These are phyloP conservation scores for Geophilus truncorum DNA, from an alignment of 2,888 invertebrate species.

Conservation along the genomic window DNA sequence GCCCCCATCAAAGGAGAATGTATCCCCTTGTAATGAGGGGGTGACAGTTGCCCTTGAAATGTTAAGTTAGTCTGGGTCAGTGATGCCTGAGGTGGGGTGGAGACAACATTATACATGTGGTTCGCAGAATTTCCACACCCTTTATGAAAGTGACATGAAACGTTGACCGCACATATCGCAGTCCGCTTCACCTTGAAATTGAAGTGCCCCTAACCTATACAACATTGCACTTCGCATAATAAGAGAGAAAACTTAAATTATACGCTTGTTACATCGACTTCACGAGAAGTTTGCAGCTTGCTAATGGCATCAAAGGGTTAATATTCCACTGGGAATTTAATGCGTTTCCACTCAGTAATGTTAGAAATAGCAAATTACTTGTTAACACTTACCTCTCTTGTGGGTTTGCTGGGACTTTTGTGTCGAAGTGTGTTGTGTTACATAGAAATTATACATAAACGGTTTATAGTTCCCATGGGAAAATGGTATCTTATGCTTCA, in stretches of 20 bases:
- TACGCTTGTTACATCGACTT: too few relatives aligned
- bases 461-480: neutral
- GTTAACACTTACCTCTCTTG: too few relatives aligned
- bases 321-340: too few relatives aligned
- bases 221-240: neutral
- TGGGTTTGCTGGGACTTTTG: too few relatives aligned
- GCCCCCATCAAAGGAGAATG: neutral
- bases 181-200: neutral
- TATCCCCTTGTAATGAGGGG: neutral
- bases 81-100: neutral
- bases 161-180: neutral
- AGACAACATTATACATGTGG: neutral
- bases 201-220: neutral
- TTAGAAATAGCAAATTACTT: too few relatives aligned
- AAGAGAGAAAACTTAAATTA: neutral
- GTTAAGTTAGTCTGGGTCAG: neutral
- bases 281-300: too few relatives aligned
- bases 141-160: slow-evolving; percentile 15
- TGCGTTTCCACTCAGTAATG: too few relatives aligned
- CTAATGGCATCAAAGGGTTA: too few relatives aligned
- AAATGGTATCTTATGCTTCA: neutral
- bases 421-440: too few relatives aligned
- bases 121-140: neutral
- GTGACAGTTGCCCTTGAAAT: neutral
- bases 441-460: neutral